These are phyloP conservation scores for Hemitrygon akajei DNA, from an alignment of 2,797 vertebrate genomes.

Conservation along the genomic window DNA sequence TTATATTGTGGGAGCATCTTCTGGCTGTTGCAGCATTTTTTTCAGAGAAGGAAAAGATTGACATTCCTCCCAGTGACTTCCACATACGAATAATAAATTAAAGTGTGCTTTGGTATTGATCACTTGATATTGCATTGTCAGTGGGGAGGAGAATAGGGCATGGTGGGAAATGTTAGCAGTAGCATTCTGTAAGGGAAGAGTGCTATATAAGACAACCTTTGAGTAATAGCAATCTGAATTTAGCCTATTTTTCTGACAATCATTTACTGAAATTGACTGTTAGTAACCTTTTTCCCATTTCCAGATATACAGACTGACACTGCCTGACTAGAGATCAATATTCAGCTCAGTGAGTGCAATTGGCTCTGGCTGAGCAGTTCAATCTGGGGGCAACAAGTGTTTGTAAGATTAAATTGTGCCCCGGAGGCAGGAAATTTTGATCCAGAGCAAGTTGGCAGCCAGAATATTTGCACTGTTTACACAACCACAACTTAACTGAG, in stretches of 20 bases:
- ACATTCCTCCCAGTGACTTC: background rate
- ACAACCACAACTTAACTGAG: slow-evolving; percentile 32
- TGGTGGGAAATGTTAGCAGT: too few species aligned
- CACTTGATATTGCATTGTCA: background rate
- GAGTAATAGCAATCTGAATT: background rate
- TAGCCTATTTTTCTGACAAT: background rate
- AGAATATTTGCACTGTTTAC: slow-evolving; percentile 26
- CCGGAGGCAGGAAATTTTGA: slow-evolving; percentile 24
- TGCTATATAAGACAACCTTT: background rate
- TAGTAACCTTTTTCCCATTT: background rate
- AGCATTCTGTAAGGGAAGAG: background rate
- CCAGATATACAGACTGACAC: background rate
- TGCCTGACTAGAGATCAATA: background rate
- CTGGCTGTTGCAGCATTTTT: background rate
- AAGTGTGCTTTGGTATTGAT: background rate
- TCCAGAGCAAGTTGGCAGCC: slow-evolving; percentile 21
- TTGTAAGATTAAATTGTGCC: slow-evolving; percentile 30
- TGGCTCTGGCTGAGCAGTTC: slow-evolving; percentile 17
- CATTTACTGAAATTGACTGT: background rate
- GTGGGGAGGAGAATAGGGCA: background rate
- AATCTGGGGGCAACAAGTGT: slow-evolving; percentile 27
- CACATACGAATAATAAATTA: background rate
- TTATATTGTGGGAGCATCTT: background rate
- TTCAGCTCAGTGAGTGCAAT: background rate
- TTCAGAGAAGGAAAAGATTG: background rate